Conservation (phyloP, 2,888 invertebrate species). For the Hartigia nigra region DNA sequence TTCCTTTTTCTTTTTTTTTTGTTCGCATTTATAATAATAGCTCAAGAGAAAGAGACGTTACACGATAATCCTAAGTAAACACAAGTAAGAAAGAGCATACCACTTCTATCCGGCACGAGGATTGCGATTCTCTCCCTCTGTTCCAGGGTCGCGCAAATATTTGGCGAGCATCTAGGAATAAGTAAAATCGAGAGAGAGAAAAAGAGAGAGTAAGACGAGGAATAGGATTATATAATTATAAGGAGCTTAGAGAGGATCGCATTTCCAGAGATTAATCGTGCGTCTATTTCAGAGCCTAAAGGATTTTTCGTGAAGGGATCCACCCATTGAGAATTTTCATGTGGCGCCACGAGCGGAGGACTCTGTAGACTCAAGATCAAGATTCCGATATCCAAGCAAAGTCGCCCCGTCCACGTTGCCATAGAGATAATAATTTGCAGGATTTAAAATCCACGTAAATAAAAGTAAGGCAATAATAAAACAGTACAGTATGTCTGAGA, state of each 20-base stretch:
- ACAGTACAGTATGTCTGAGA: not conserved
- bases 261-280: not conserved
- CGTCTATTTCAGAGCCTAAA: not conserved
- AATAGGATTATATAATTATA: not conserved
- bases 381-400: not conserved
- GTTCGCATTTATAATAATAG: not conserved
- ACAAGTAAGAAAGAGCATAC: not conserved
- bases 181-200: not conserved
- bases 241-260: not conserved
- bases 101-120: not conserved
- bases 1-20: constrained; percentile 9
- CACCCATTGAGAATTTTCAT: not conserved
- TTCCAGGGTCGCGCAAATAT: not conserved
- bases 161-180: not conserved
- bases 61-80: not conserved
- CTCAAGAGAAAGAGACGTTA: not conserved
- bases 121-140: not conserved
- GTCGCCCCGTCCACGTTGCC: not conserved
- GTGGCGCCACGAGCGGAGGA: not conserved
- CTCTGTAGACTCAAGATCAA: not conserved
- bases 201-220: not conserved
- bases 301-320: not conserved
- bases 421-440: not conserved
- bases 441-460: not conserved
- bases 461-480: not conserved